phyloP scores from a whole-genome alignment of 1,140 invertebrate species.

The Archegozetes longisetosus region DNA sequence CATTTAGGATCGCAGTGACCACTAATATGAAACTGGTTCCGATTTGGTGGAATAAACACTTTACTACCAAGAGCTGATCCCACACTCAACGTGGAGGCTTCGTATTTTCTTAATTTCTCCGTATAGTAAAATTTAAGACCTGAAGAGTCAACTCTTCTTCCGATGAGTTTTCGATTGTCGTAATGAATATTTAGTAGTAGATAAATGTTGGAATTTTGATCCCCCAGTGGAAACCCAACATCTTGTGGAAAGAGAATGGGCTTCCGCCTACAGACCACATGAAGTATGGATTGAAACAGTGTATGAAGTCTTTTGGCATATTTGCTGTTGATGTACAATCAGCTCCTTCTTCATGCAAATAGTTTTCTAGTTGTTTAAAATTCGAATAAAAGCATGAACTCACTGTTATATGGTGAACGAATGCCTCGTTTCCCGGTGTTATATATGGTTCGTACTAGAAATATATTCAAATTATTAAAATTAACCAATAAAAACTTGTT shows the following conservation, averaged over 20 bases:
- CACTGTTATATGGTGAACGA: neutral
- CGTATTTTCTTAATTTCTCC: neutral
- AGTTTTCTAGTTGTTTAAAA: neutral
- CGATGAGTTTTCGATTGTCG: neutral
- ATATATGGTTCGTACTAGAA: neutral
- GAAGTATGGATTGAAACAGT: neutral
- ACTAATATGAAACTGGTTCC: neutral
- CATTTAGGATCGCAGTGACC: constrained; percentile 42
- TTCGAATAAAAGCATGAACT: neutral
- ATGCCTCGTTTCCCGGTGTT: neutral
- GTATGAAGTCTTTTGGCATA: neutral
- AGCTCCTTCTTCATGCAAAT: neutral
- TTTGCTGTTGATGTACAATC: neutral
- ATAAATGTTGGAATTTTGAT: neutral
- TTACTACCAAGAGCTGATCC: neutral
- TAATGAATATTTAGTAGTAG: neutral
- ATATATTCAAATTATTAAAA: too few relatives aligned
- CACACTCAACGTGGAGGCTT: neutral
- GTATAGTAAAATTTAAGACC: neutral
- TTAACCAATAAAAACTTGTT: too few relatives aligned
- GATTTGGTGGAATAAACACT: neutral
- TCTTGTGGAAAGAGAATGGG: neutral
- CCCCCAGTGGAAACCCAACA: neutral
- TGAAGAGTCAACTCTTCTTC: neutral
- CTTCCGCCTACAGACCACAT: neutral